Evolutionary conservation across 2,888 invertebrate genomes (phyloP).

Genomic region (Priapulus caudatus): DNA sequence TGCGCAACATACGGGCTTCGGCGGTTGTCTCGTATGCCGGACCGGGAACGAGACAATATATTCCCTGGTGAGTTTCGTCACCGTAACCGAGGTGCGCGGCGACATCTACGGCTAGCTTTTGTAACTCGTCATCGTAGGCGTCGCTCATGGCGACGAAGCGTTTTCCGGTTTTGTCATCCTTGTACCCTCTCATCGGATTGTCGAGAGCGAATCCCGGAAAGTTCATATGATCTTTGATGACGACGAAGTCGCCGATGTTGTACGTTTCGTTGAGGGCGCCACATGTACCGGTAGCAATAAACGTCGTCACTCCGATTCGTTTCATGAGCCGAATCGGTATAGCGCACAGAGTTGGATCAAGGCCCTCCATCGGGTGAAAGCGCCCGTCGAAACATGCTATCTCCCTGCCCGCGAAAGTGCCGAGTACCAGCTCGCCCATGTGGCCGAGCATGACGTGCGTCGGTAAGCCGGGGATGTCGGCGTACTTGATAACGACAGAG

Average conservation of each 20-base stretch:
- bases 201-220: background rate
- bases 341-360: background rate
- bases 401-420: background rate
- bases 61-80: background rate
- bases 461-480: background rate
- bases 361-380: background rate
- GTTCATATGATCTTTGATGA: background rate
- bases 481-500: background rate
- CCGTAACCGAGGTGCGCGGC: background rate
- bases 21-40: background rate
- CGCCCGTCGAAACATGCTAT: background rate
- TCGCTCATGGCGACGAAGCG: background rate
- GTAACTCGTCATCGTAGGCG: background rate
- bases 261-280: conserved; percentile 1
- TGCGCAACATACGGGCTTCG: background rate
- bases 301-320: background rate
- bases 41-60: background rate
- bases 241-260: background rate
- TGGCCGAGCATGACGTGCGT: background rate
- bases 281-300: background rate
- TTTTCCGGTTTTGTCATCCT: conserved; percentile 1
- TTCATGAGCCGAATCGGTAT: background rate
- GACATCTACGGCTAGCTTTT: background rate
- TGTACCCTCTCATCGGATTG: background rate
- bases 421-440: background rate